A percentile compares a stretch with the other conserved stretches of the same genome.
Conservation (phyloP, 2,113 vertebrate genomes). For the Crypturellus undulatus region DNA sequence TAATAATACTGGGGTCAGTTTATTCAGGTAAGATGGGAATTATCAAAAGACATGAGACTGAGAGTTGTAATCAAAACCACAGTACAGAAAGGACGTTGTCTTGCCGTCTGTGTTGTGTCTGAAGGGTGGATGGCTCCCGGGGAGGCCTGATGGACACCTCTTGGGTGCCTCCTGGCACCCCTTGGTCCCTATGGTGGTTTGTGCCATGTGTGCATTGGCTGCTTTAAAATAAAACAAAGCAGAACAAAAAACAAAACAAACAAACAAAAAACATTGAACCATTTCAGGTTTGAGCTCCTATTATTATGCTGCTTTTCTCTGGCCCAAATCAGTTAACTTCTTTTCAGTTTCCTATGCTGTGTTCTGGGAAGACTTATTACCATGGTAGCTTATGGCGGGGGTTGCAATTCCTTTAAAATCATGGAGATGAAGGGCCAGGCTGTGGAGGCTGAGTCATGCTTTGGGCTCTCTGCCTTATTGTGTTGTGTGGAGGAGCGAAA, state of each 20-base stretch:
- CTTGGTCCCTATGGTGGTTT: background rate
- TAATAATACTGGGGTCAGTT: background rate
- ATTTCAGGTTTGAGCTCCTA: background rate
- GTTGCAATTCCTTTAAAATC: background rate
- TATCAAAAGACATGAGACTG: background rate
- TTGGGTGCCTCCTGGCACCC: no score
- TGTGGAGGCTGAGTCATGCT: background rate
- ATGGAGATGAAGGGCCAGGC: rapidly evolving
- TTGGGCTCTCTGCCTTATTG: background rate
- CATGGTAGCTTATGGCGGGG: background rate
- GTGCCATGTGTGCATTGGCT: background rate
- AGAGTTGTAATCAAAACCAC: background rate
- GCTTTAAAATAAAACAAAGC: background rate
- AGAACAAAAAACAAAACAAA: no score
- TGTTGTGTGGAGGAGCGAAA: background rate
- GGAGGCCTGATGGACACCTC: background rate
- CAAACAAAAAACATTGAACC: background rate
- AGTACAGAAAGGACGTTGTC: background rate
- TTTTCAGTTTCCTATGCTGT: background rate
- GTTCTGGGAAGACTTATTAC: background rate
- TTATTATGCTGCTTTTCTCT: background rate
- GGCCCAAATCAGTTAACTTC: background rate
- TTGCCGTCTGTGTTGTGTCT: background rate
- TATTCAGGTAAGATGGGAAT: background rate
- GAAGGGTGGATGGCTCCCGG: background rate